Evolutionary conservation across 2,113 vertebrate species (phyloP), one percentile per base, ranked within the genome.

Genomic region (Bufo gargarizans): DNA sequence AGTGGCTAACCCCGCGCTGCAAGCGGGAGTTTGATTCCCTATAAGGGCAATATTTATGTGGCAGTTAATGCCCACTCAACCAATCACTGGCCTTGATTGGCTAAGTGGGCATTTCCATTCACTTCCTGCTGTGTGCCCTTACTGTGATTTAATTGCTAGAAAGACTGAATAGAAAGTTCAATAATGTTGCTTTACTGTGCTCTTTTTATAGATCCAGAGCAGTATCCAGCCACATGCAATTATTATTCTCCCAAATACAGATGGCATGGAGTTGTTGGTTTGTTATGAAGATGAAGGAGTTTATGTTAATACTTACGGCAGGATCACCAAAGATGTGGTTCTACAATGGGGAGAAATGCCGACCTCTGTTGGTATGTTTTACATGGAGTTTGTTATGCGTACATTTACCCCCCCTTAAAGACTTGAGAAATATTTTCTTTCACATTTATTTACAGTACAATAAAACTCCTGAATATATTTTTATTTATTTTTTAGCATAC

Each of bases 341-440:
- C 95, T 99, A 86, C 98, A 99, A 93, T 99, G 98, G 98, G 98
- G 98, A 86, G 98, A 99, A 95, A 99, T 99, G 98, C 98, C 98
- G 12, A 99, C 98, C 22, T 99, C 98, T 83, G 98, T 99, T 90
- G 98, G 98, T 99, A 92, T 79, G 98, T 92, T 59, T 56, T 20
- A 50, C 74, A 13, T 88, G 45, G 2, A 61, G 17, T 61, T 61
- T 33, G 33, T 33, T 33, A 33, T 33, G 33, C 33, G 1, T 33
- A 33, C 33, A 33, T 33, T 33, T 33, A 33, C 33, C 33, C 33
- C 33, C 33, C 33, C 33, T 33, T 33, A 33, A 33, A 33, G 33
- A 33, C 33, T 33, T 33, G 33, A 33, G 33, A 33, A 33, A 33
- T 33, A 33, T 33, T 33, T 33, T 33, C 33, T 33, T 33, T 33